Base-by-base conservation (phyloP, 1,140 invertebrate genomes). In the Drosophila nannoptera region DNA sequence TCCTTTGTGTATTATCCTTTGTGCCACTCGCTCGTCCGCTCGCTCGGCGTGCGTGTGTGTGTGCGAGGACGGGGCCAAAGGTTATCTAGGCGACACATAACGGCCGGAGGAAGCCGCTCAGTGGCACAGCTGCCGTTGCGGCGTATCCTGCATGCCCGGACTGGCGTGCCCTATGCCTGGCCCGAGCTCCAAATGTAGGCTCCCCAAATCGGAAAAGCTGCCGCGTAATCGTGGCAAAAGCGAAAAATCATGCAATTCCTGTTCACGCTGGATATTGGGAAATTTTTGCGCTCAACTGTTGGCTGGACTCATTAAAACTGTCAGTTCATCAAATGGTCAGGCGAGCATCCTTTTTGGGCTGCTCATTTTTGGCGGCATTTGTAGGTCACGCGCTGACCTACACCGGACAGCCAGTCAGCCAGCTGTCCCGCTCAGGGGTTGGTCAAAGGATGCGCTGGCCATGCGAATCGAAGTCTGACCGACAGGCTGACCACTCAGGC, bases 1-100 rank as follows among this genome's bases (percentile, higher is more conserved):
- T 86, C 81, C 74, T 86, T 84, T 84, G 80, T 86, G 80, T 80
- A 84, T 76, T 84, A 84, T 83, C 80, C 75, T 84, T 83, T 83
- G 80, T 83, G 65, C 60, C 72, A 69, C 60, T 74, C 69, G 65
- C 69, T 59, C 35, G 43, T 58, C 31, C 62, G 22, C 45, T 31
- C 12, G 42, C 36, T 56, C 16, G 48, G 46, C 22, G 33, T 69
- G 56, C 52, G 48, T 48, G 55, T 49, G 38, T 58, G 69, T 55
- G 71, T 67, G 75, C 66, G 56, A 48, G 74, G 60, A 71, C 58
- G 49, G 64, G 84, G 84, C 78, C 78, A 87, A 74, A 87, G 83
- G 83, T 87, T 87, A 87, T 80, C 74, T 87, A 72, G 69, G 52
- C 74, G 83, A 71, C 73, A 77, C 46, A 75, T 73, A 70, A 56